Evolutionary conservation across 2,797 vertebrate species (phyloP), one percentile per base, ranked within the genome.

Genomic region (Argya squamiceps): DNA sequence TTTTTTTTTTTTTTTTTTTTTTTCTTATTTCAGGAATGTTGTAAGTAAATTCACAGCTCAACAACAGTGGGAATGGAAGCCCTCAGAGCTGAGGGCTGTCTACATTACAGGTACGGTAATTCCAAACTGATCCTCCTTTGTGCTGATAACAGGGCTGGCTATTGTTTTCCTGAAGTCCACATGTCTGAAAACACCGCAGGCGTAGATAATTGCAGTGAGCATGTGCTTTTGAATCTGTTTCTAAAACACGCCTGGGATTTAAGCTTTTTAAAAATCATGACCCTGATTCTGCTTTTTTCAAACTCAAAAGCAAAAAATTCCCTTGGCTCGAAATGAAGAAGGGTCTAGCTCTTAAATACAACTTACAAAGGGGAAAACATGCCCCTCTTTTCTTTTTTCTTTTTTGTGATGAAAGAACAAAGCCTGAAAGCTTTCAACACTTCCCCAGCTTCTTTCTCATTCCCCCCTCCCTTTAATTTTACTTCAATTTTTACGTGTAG

Each of bases 91-190:
- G 78, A 73, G 74, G 59, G 88, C 81, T 91, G 84, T 58, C 73
- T 32, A 69, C 4, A 0, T 92, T 94, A 96, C 91, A 96, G 96
- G 95, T 96, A 96, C 7, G 12, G 77, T 90, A 94, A 97, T 96
- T 96, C 94, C 96, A 84, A 92, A 96, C 89, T 96, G 96, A 96
- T 96, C 95, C 96, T 95, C 84, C 95, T 95, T 96, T 96, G 96
- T 96, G 91, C 91, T 84, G 92, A 91, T 95, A 96, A 96, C 96
- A 95, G 89, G 74, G 85, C 89, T 82, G 70, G 47, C 94, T 84
- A 95, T 96, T 94, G 95, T 96, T 96, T 94, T 93, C 91, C 96
- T 92, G 92, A 95, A 93, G 95, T 93, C 91, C 94, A 91, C 95
- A 94, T 92, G 94, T 94, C 91, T 59, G 39, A 89, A 96, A 96